Evolutionary conservation across 2,113 vertebrate species (phyloP), one percentile per base, ranked within the genome.

Genomic region (Vidua chalybeata): DNA sequence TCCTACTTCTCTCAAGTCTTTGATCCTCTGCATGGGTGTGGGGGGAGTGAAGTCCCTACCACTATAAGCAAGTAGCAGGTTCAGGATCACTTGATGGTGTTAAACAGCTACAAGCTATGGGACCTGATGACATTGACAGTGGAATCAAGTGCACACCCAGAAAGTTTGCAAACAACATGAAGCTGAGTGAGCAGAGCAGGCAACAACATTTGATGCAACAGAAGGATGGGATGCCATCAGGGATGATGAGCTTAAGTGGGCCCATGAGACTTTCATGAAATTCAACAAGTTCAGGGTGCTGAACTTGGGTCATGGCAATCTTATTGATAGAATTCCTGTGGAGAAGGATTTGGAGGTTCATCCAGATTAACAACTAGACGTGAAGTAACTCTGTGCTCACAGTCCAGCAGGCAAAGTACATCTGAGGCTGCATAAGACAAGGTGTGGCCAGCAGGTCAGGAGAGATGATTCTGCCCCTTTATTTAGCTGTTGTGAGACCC

Each of bases 1-100:
- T 63, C 11, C 48, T n/a, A 26, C 8, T 30, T 48, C 15, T 71
- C 13, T 55, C 6, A n/a, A 11, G n/a, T 71, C 41, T 24, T 21
- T 72, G 10, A 18, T 31, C 4, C 35, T 79, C 49, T 56, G 21
- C 13, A 8, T 31, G 31, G 8, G 1, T 58, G 15, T 39, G 12
- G 4, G 31, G 31, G 6, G 5, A 63, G 17, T 21, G 30, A 73
- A 51, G 17, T 19, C 9, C 21, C 22, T 51, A 6, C 18, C 26
- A 51, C 31, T 37, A 6, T 3, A 37, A 51, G 3, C 0, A 0
- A 64, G 27, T 5, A 27, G 17, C 21, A 49, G 11, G 8, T 72
- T 43, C 17, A 31, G 51, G 43, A 37, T 37, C 20, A 56, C 35
- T 19, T 56, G n/a, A 64, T 31, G 37, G 2, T 10, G 9, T 43